Evolutionary conservation across 1,140 invertebrate genomes (phyloP).

Genomic region (Antheraea mylitta): DNA sequence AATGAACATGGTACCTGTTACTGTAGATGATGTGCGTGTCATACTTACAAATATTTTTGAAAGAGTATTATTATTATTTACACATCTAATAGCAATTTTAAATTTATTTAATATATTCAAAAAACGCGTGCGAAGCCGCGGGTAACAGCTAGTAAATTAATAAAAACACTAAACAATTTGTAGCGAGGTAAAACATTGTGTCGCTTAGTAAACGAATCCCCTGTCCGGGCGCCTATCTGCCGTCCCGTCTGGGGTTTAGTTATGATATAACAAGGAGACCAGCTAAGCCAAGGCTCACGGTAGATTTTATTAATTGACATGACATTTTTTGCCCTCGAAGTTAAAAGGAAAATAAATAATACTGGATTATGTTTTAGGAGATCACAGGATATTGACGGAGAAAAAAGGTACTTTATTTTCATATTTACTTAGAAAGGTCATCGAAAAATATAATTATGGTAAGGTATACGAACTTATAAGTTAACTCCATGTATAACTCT

Average conservation of each 20-base stretch:
- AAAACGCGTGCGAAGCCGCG: too few relatives aligned
- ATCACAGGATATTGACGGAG: not conserved
- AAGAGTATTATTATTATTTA: too few relatives aligned
- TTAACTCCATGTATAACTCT: too few relatives aligned
- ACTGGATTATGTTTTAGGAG: slow-evolving; percentile 5
- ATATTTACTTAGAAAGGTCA: not conserved
- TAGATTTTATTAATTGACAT: slow-evolving; percentile 71
- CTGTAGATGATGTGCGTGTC: too few relatives aligned
- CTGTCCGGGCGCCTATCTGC: slow-evolving; percentile 21
- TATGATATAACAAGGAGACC: slow-evolving; percentile 68
- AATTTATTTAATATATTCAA: too few relatives aligned
- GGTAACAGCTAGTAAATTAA: too few relatives aligned
- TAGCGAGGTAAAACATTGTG: slow-evolving; percentile 19
- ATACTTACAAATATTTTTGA: too few relatives aligned
- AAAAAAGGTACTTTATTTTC: not conserved
- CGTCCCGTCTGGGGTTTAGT: slow-evolving; percentile 55
- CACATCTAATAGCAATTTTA: too few relatives aligned
- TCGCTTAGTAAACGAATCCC: slow-evolving; percentile 1
- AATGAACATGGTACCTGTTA: too few relatives aligned
- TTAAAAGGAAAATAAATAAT: slow-evolving; percentile 5
- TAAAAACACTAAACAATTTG: not conserved
- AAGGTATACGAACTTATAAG: too few relatives aligned
- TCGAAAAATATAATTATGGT: too few relatives aligned
- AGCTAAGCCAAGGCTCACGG: slow-evolving; percentile 66
- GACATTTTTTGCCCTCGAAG: slow-evolving; percentile 42